Base-by-base conservation (phyloP, 2,113 vertebrate genomes). In the Spilogale gracilis region DNA sequence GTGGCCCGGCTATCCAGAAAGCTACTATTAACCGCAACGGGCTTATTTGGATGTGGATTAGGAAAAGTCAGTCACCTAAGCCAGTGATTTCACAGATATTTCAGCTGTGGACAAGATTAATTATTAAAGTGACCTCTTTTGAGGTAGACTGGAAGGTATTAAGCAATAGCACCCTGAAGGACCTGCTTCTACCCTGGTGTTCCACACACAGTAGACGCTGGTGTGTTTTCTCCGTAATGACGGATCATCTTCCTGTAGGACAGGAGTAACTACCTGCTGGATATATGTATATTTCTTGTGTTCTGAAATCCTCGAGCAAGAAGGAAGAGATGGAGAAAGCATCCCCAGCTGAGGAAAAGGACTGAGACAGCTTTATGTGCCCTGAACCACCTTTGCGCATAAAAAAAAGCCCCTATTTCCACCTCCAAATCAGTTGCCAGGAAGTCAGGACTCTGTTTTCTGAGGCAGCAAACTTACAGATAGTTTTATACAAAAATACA, bases 251-350 rank as follows among this genome's bases (percentile, higher is more conserved):
- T 89, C 48, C 65, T 92, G 9, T 60, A 38, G 94, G 73, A 83
- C 65, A 50, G 65, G 3, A 69, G 67, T 58, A 79, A 83, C 61
- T 25, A 32, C 23, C 71, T 69, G 27, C 21, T 85, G 27, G 74
- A 54, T 82, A 18, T 25, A 30, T 3, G 2, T 38, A 0, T 6
- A 32, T 38, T 74, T 73, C 74, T 76, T 30, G 2, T 6, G 52
- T 84, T 89, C 74, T 52, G 91, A 88, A 96, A 94, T 88, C 93
- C 86, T 92, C 89, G 79, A 61, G 67, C 73, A 85, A 91, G 86
- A 73, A 74, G 78, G n/a, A 74, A 48, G 86, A 67, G 67, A 74
- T 38, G 82, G 38, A 65, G 89, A 96, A 94, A 89, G 92, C 43
- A 30, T 13, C 38, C 61, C 21, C 12, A 18, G 80, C 65, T 17